These are phyloP conservation scores for Agrochola circellaris DNA, from an alignment of 2,888 invertebrate genomes.

Conservation along the genomic window DNA sequence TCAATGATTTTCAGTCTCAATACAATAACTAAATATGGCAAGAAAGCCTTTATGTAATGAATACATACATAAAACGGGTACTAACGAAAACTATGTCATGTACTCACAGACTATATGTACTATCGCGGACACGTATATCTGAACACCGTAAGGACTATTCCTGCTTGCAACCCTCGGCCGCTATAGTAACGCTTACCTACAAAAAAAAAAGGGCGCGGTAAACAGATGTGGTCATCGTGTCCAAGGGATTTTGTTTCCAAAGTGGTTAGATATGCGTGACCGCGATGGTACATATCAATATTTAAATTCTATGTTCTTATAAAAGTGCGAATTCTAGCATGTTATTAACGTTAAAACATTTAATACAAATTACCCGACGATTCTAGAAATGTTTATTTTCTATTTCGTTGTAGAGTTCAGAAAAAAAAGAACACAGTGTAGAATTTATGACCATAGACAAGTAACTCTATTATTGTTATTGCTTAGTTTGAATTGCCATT, in stretches of 20 bases:
- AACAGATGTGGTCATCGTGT: too few relatives aligned
- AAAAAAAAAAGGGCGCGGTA: too few relatives aligned
- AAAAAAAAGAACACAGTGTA: slow-evolving; percentile 8
- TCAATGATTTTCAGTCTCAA: slow-evolving; percentile 69
- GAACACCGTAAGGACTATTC: too few relatives aligned
- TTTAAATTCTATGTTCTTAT: slow-evolving; percentile 49
- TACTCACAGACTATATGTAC: slow-evolving; percentile 45
- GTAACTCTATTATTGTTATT: slow-evolving; percentile 20
- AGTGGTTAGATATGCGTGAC: too few relatives aligned
- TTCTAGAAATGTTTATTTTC: slow-evolving; percentile 1
- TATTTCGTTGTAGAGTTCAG: slow-evolving; percentile 46
- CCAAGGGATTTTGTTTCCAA: too few relatives aligned
- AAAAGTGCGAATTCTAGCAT: slow-evolving; percentile 62
- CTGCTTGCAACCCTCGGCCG: too few relatives aligned
- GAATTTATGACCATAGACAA: slow-evolving; percentile 1
- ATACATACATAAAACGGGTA: slow-evolving; percentile 41
- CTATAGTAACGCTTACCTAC: too few relatives aligned
- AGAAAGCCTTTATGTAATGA: slow-evolving; percentile 63
- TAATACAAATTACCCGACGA: slow-evolving; percentile 31
- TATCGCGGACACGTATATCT: too few relatives aligned
- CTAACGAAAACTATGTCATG: slow-evolving; percentile 61
- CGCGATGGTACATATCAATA: slow-evolving; percentile 14
- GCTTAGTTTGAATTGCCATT: slow-evolving; percentile 44
- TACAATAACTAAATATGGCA: slow-evolving; percentile 71
- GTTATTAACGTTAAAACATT: slow-evolving; percentile 21